A percentile compares a stretch with the other conserved stretches of the same genome.
Conservation (phyloP, 1,140 invertebrate genomes). For the Glossosoma conforme region DNA sequence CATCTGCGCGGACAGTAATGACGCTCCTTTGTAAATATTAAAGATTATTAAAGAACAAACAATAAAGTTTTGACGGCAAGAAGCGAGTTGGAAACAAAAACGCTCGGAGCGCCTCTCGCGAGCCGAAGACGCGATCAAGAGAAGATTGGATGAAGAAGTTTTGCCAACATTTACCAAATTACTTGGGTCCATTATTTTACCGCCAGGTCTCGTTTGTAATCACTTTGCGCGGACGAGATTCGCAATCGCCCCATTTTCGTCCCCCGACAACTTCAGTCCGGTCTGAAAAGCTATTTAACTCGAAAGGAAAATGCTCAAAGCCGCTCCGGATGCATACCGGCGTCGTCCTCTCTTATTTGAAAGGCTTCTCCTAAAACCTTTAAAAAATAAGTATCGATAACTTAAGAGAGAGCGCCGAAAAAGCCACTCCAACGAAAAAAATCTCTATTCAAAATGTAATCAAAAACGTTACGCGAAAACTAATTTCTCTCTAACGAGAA, state of each 20-base stretch:
- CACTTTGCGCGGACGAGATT: constrained; percentile 15
- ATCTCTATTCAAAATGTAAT: too few species aligned
- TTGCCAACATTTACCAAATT: constrained; percentile 29
- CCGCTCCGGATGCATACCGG: too few species aligned
- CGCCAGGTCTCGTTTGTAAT: constrained; percentile 29
- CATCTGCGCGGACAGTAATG: constrained; percentile 30
- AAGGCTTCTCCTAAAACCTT: too few species aligned
- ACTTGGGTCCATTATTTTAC: constrained; percentile 30
- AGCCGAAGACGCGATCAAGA: neutral
- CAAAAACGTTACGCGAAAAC: too few species aligned
- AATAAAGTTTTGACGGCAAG: constrained; percentile 31
- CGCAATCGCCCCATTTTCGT: constrained; percentile 8
- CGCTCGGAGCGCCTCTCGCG: constrained; percentile 9
- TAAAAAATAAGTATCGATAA: too few species aligned
- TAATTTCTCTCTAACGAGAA: too few species aligned
- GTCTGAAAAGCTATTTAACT: constrained; percentile 9
- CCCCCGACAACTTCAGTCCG: constrained; percentile 15
- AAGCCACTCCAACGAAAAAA: too few species aligned
- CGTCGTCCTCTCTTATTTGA: too few species aligned
- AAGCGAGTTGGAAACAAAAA: constrained; percentile 30
- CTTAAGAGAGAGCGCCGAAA: too few species aligned
- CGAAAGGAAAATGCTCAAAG: neutral
- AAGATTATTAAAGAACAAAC: constrained; percentile 32
- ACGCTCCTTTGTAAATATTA: constrained; percentile 31
- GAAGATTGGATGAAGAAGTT: constrained; percentile 30